Evolutionary conservation across 2,797 vertebrate species (phyloP), one percentile per base, ranked within the genome.

Genomic region (Acrossocheilus fasciatus): DNA sequence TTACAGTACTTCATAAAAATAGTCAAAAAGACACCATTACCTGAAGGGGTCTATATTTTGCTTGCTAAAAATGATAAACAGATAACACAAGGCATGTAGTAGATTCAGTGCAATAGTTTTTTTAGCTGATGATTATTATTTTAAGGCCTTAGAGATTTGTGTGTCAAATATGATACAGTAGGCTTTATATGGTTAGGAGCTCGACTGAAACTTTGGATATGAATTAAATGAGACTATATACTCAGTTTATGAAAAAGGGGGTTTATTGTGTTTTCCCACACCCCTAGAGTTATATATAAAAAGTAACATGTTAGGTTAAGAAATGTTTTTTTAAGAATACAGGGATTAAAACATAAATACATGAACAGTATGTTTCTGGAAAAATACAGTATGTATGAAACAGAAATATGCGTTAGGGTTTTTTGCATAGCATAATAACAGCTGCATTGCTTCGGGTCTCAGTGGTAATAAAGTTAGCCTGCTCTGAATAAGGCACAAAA

Each of bases 341-440:
- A 93, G 89, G 88, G 93, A 94, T 94, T 95, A 95, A 94, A 85
- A 91, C 86, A 89, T 95, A 95, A 95, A 95, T 95, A 95, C 92
- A 94, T 79, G 83, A 87, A 92, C 68, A 81, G 88, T 75, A 87
- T 86, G 45, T 66, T 88, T 75, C 62, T 89, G 89, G 50, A 92
- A 92, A 93, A 92, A 90, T 90, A 92, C 86, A 89, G 79, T 78
- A 75, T 79, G 89, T 88, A 92, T 87, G 83, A 92, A 89, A 85
- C 68, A 86, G 64, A 75, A 89, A 84, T 87, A 88, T 86, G 79
- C 91, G 92, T 95, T 95, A 95, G 91, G 90, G 2, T 34, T 89
- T 91, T 88, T 90, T 69, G 84, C 89, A 91, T 92, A 93, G 89
- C 90, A 92, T 87, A 90, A 88, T 91, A 89, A 87, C 84, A 85